Evolutionary conservation across 2,113 vertebrate species (phyloP).

Genomic region (Ellobius talpinus): DNA sequence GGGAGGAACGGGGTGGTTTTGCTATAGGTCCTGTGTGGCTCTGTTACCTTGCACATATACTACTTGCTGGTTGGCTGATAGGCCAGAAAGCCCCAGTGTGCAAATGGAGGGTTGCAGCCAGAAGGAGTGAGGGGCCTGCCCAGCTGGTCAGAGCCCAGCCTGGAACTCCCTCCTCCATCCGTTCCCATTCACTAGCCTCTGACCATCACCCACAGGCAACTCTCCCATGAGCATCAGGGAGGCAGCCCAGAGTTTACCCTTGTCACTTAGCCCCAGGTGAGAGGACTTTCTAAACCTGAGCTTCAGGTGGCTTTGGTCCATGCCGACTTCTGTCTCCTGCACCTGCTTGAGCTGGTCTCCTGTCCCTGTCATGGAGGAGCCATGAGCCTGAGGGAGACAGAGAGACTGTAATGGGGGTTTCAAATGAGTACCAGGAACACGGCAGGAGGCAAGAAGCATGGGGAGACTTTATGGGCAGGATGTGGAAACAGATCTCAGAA

Average conservation of each 20-base stretch:
- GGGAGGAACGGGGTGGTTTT: neutral
- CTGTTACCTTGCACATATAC: fast-evolving
- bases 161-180: fast-evolving
- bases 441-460: neutral
- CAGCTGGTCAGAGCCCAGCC: neutral
- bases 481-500: neutral
- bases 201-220: neutral
- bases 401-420: neutral
- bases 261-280: neutral
- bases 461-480: neutral
- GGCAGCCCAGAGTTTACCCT: neutral
- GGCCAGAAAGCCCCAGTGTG: neutral
- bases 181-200: neutral
- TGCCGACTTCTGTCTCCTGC: neutral
- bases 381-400: neutral
- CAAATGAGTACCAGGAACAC: neutral
- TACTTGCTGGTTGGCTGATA: fast-evolving
- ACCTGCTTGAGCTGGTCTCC: neutral
- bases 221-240: neutral
- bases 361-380: neutral
- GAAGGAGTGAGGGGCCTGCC: neutral
- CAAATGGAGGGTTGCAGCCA: neutral
- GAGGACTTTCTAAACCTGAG: too few species aligned
- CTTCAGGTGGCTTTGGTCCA: neutral
- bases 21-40: fast-evolving